Evolutionary conservation across 2,888 invertebrate species (phyloP), one percentile per base, ranked within the genome.

Genomic region (Camptogramma bilineatum): DNA sequence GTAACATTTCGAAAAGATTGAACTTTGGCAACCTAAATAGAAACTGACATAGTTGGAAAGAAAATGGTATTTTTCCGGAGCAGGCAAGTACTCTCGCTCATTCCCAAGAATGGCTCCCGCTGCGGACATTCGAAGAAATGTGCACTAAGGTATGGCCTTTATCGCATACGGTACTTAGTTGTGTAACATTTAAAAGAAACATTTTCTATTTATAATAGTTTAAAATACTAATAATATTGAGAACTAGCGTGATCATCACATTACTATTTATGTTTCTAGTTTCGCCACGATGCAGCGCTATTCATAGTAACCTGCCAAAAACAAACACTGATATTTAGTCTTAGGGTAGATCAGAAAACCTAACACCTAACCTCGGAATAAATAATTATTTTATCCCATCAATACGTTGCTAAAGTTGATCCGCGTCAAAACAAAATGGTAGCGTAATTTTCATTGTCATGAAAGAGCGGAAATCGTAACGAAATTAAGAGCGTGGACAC

Each of bases 31-130:
- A 8, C 5, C 28, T 28, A 28, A 4, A 8, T 28, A 39, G 61
- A 66, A 68, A 62, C 66, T 67, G 70, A 72, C 69, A 68, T 75
- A 73, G 75, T 73, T 74, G 74, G 70, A 70, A 66, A 77, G 73
- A 74, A 78, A 74, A 67, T 66, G 47, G 72, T 67, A 69, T 73
- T 77, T 78, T 80, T 79, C 72, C 71, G 69, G 68, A 68, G 69
- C 66, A 52, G 42, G 62, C 28, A 55, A 42, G 39, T 44, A 48
- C 39, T 48, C 24, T 65, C 72, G 71, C 70, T 71, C 66, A 54
- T 53, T 62, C 54, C 53, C 55, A 57, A 64, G 71, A 72, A 73
- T 64, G 65, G 68, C 64, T 71, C 59, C 64, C 67, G 56, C 55
- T 66, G 60, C 68, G 68, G 65, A 68, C 60, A 63, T 73, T 73